phyloP scores from a whole-genome alignment of 2,888 invertebrate genomes.

The Euclidia mi region DNA sequence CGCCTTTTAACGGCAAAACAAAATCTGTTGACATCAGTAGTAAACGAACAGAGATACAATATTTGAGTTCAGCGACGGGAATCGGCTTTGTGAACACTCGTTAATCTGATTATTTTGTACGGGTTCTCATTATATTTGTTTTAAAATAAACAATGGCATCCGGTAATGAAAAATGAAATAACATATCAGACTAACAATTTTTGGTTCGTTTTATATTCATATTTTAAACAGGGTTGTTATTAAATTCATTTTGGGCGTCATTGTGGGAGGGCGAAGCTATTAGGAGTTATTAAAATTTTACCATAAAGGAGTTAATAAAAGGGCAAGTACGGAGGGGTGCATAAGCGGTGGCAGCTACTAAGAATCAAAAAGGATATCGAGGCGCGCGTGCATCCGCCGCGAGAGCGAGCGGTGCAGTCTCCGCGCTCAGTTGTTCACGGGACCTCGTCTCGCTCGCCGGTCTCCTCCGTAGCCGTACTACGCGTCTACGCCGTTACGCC shows the following conservation, averaged over 20 bases:
- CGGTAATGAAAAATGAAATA: no score
- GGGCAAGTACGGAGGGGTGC: constrained; percentile 23
- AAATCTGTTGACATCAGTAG: constrained; percentile 31
- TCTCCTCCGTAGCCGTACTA: constrained; percentile 46
- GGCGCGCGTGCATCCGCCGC: constrained; percentile 61
- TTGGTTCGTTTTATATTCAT: no score
- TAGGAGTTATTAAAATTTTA: constrained; percentile 10
- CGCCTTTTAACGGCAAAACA: constrained; percentile 35
- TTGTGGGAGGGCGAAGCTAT: neutral
- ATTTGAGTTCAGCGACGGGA: constrained; percentile 16
- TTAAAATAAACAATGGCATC: no score
- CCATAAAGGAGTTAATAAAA: constrained; percentile 14
- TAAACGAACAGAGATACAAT: constrained; percentile 20
- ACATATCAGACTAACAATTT: no score
- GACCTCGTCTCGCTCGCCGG: constrained; percentile 64
- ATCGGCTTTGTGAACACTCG: constrained; percentile 31
- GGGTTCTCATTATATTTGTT: no score
- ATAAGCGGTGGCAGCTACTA: constrained; percentile 46
- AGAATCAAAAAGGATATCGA: constrained; percentile 61
- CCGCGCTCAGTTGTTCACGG: constrained; percentile 73
- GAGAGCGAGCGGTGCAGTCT: constrained; percentile 63
- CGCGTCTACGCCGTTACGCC: constrained; percentile 57
- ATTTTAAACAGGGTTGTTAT: neutral
- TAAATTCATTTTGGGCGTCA: neutral
- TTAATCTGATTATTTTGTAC: no score